Conservation (phyloP, 1,140 invertebrate species). For the Rhyzopertha dominica region DNA sequence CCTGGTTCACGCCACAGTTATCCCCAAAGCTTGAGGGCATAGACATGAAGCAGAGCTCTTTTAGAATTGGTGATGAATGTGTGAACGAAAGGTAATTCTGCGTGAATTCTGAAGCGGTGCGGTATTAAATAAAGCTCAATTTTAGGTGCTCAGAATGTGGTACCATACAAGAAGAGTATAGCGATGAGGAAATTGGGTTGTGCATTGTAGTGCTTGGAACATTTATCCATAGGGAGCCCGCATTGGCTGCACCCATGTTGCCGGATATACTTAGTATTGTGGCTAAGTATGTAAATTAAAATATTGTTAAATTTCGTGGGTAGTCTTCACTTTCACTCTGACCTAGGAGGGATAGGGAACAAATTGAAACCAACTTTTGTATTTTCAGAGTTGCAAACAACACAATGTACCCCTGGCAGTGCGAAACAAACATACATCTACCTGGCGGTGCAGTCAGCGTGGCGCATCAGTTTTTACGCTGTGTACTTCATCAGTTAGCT, state of each 20-base stretch:
- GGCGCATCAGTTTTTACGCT: conserved; percentile 94
- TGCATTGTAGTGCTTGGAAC: conserved; percentile 92
- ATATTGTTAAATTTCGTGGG: too few relatives aligned
- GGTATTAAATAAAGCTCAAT: conserved; percentile 12
- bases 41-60: conserved; percentile 58
- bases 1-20: conserved; percentile 38
- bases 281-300: conserved; percentile 60
- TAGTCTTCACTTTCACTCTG: too few relatives aligned
- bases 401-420: conserved; percentile 85
- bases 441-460: conserved; percentile 88
- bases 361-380: not conserved
- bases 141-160: conserved; percentile 75
- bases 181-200: conserved; percentile 93
- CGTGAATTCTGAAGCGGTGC: not conserved
- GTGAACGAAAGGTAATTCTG: conserved; percentile 55
- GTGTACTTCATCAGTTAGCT: conserved; percentile 92
- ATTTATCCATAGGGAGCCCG: conserved; percentile 93
- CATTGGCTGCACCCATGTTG: conserved; percentile 84
- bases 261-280: conserved; percentile 87
- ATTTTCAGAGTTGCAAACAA: conserved; percentile 63
- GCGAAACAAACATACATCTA: conserved; percentile 78
- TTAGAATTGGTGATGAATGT: conserved; percentile 67
- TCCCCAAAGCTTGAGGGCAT: conserved; percentile 33
- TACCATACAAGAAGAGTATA: conserved; percentile 83
- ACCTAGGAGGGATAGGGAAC: too few relatives aligned